These are phyloP conservation scores for Agrochola macilenta DNA, from an alignment of 2,888 invertebrate genomes.

Conservation along the genomic window DNA sequence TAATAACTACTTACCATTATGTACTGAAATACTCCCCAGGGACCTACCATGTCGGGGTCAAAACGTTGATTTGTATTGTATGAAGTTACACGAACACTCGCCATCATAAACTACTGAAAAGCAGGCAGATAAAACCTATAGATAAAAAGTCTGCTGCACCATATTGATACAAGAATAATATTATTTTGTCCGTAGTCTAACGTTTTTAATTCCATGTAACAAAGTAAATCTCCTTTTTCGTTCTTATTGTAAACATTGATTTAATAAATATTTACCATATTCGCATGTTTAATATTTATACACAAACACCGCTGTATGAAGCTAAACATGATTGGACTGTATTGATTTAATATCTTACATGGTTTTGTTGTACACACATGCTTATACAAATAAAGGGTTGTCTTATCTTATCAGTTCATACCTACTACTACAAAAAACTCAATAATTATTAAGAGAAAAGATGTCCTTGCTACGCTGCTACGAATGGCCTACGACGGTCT, in stretches of 20 bases:
- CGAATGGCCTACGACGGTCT: constrained; percentile 34
- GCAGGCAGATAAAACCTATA: not conserved
- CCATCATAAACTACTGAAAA: not conserved
- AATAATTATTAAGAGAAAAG: not conserved
- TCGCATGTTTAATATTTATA: not conserved
- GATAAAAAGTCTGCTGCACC: not conserved
- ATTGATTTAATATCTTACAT: constrained; percentile 16
- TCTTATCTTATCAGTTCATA: constrained; percentile 11
- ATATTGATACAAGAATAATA: not conserved
- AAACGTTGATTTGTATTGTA: constrained; percentile 36
- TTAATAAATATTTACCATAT: not conserved
- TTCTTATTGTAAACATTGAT: not conserved
- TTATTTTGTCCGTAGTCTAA: not conserved
- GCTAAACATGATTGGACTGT: not conserved
- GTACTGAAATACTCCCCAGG: constrained; percentile 24
- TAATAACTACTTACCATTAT: constrained; percentile 26
- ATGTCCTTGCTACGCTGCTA: constrained; percentile 36
- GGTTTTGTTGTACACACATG: not conserved
- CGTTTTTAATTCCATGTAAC: not conserved
- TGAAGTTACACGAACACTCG: not conserved
- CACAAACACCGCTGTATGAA: not conserved
- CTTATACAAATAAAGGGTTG: not conserved
- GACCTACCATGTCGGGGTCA: not conserved
- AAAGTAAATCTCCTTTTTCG: not conserved
- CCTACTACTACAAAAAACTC: not conserved